Evolutionary conservation across 2,113 vertebrate genomes (phyloP).

Genomic region (Chlorodrepanis virens): DNA sequence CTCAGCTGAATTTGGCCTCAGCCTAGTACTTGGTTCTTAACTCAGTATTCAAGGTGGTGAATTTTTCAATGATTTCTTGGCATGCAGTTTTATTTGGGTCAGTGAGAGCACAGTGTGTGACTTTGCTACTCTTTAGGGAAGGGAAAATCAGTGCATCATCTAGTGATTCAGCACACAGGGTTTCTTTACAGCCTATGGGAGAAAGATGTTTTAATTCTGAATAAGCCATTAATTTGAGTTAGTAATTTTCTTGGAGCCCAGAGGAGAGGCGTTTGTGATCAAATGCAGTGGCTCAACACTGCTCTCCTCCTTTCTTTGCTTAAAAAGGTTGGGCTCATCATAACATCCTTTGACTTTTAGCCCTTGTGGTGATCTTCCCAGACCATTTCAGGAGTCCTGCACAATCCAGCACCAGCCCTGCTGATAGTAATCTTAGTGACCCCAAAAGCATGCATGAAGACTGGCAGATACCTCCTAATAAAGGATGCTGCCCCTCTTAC

Average conservation of each 20-base stretch:
- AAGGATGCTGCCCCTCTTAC: background rate
- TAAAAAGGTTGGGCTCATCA: background rate
- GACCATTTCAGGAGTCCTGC: background rate
- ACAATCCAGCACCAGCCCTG: background rate
- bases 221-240: conserved; percentile 47
- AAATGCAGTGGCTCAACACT: background rate
- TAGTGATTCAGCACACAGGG: conserved; percentile 40
- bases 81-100: conserved; percentile 46
- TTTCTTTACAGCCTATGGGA: conserved; percentile 22
- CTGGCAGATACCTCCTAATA: background rate
- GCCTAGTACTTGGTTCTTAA: background rate
- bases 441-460: background rate
- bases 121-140: conserved; percentile 16
- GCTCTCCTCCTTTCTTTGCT: background rate
- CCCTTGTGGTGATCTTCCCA: background rate
- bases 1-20: background rate
- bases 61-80: background rate
- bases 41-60: background rate
- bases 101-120: conserved; percentile 9
- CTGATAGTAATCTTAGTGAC: background rate
- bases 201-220: conserved; percentile 27
- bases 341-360: background rate
- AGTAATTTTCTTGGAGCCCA: conserved; percentile 16
- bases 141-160: background rate
- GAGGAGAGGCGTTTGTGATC: conserved; percentile 26